phyloP scores from a whole-genome alignment of 2,113 vertebrate genomes.

The Galemys pyrenaicus region DNA sequence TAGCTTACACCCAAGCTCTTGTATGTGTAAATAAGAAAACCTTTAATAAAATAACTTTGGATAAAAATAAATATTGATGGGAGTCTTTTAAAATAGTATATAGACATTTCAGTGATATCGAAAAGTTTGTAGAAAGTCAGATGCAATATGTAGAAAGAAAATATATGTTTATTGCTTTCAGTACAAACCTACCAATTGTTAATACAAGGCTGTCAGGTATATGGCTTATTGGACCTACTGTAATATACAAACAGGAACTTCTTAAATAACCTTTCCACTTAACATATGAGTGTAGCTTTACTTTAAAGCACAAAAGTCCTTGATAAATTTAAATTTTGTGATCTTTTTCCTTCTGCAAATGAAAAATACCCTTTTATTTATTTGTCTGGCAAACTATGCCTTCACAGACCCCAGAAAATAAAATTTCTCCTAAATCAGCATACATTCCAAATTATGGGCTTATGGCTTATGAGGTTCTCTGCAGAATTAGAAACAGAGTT shows the following conservation, averaged over 20 bases:
- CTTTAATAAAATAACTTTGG: too few species aligned
- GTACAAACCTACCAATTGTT: background rate
- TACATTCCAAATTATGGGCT: background rate
- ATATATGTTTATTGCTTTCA: background rate
- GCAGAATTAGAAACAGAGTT: background rate
- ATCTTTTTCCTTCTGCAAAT: background rate
- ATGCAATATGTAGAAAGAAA: background rate
- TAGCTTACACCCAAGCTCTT: too few species aligned
- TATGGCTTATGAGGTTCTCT: background rate
- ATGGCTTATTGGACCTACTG: background rate
- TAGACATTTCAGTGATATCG: background rate
- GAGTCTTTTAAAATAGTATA: background rate
- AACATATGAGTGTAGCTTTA: background rate
- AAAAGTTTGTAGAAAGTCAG: background rate
- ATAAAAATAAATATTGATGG: background rate
- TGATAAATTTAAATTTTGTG: conserved; percentile 10
- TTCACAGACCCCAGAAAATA: background rate
- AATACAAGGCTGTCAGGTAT: background rate
- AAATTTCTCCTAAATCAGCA: background rate
- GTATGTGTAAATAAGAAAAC: too few species aligned
- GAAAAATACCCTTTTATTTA: background rate
- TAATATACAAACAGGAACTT: conserved; percentile 19
- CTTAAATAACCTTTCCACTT: background rate
- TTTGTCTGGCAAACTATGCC: background rate
- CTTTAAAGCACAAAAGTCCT: background rate